Conservation (phyloP, 2,888 invertebrate species). For the Branchinecta sandiegonensis region DNA sequence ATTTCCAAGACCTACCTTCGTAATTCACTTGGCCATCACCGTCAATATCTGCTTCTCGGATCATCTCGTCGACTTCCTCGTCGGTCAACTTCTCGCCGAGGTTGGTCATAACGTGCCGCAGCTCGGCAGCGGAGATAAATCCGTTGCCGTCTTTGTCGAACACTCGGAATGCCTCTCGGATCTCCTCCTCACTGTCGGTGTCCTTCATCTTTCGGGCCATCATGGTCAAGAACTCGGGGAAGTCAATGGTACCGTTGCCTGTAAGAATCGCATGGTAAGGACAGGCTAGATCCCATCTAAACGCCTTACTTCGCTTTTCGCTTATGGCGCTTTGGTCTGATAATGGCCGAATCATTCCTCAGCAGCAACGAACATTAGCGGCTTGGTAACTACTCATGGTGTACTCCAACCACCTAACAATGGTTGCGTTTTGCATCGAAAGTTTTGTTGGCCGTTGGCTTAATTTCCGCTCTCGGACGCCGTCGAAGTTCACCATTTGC, state of each 20-base stretch:
- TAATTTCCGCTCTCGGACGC: too few species aligned
- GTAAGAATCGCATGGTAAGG: slow-evolving; percentile 24
- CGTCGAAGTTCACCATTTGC: too few species aligned
- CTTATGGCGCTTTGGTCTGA: too few species aligned
- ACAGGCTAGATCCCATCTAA: too few species aligned
- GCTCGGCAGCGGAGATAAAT: slow-evolving; percentile 93
- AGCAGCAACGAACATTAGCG: too few species aligned
- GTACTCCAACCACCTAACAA: too few species aligned
- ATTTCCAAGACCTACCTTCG: slow-evolving; percentile 49
- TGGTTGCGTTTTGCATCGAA: too few species aligned
- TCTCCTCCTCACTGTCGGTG: slow-evolving; percentile 98
- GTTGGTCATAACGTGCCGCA: slow-evolving; percentile 99
- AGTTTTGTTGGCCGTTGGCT: too few species aligned
- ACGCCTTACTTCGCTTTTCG: too few species aligned
- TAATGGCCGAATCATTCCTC: too few species aligned
- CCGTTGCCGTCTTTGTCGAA: slow-evolving; percentile 99
- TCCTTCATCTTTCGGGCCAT: slow-evolving; percentile 99
- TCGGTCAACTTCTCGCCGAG: slow-evolving; percentile 89
- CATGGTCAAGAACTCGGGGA: slow-evolving; percentile 99
- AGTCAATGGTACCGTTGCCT: slow-evolving; percentile 99
- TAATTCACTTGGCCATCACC: slow-evolving; percentile 98
- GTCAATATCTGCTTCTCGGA: slow-evolving; percentile 96
- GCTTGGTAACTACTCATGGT: too few species aligned
- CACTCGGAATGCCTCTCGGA: slow-evolving; percentile 95
- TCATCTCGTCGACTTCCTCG: slow-evolving; percentile 99